Evolutionary conservation across 2,888 invertebrate species (phyloP).

Genomic region (Synergus laeviventris): DNA sequence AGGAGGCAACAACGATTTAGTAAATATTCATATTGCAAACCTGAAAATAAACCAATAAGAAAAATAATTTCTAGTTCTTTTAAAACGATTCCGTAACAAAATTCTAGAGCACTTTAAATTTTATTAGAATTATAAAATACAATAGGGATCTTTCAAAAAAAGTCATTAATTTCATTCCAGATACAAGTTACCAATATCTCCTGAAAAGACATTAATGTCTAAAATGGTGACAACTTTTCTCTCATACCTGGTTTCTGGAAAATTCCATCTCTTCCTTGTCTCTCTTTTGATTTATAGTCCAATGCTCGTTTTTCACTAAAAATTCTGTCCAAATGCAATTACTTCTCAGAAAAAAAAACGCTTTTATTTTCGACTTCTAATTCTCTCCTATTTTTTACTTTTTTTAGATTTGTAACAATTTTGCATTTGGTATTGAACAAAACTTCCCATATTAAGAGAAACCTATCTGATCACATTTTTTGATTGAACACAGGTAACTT

Average conservation of each 20-base stretch:
- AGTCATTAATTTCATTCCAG: neutral
- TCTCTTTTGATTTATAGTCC: slow-evolving; percentile 9
- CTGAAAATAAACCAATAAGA: neutral
- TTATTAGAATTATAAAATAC: neutral
- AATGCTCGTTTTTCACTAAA: neutral
- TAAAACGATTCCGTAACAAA: no score
- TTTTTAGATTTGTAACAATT: no score
- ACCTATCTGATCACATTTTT: neutral
- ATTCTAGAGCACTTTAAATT: neutral
- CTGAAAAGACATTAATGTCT: slow-evolving; percentile 26
- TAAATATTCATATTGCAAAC: neutral
- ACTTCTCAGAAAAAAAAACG: neutral
- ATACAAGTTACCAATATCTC: neutral
- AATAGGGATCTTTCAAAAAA: neutral
- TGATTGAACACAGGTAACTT: neutral
- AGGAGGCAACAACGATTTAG: neutral
- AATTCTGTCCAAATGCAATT: neutral
- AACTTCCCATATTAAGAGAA: no score
- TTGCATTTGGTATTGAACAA: no score
- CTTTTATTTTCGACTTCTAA: no score
- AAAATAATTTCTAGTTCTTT: neutral
- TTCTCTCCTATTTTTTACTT: no score
- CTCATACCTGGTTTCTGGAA: neutral
- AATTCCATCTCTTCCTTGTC: slow-evolving; percentile 6
- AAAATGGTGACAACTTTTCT: slow-evolving; percentile 28